Percentiles rank a stretch among this genome's conserved stretches.
Conservation (phyloP, 2,888 invertebrate species). For the Diarsia mendica region DNA sequence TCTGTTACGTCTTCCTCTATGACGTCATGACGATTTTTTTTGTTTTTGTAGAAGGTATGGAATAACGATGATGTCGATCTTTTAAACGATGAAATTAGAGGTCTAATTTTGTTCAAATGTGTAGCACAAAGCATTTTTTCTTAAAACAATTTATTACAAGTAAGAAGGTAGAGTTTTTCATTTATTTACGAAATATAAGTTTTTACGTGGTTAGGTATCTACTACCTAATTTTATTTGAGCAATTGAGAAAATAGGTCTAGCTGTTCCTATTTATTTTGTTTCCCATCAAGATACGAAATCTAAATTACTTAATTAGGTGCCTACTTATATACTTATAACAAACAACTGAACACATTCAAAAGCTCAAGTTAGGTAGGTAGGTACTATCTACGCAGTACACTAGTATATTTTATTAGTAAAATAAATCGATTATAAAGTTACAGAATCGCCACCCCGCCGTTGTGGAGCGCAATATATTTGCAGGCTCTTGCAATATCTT, state of each 20-base stretch:
- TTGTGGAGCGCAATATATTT: conserved; percentile 78
- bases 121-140: no score
- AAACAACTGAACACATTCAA: conserved; percentile 3
- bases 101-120: no score
- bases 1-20: conserved; percentile 18
- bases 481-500: conserved; percentile 80
- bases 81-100: no score
- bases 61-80: not conserved
- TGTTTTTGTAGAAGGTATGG: not conserved
- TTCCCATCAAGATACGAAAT: not conserved
- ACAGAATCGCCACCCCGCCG: conserved; percentile 69
- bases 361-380: not conserved
- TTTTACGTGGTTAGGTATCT: not conserved
- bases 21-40: not conserved
- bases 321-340: not conserved
- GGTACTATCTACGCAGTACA: not conserved
- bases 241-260: not conserved
- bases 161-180: not conserved
- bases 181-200: not conserved
- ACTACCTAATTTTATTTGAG: no score
- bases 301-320: not conserved
- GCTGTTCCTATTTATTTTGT: not conserved
- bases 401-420: conserved; percentile 56
- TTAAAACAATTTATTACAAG: no score
- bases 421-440: conserved; percentile 76